Conservation (phyloP, 2,797 vertebrate species). For the Gouania willdenowi region DNA sequence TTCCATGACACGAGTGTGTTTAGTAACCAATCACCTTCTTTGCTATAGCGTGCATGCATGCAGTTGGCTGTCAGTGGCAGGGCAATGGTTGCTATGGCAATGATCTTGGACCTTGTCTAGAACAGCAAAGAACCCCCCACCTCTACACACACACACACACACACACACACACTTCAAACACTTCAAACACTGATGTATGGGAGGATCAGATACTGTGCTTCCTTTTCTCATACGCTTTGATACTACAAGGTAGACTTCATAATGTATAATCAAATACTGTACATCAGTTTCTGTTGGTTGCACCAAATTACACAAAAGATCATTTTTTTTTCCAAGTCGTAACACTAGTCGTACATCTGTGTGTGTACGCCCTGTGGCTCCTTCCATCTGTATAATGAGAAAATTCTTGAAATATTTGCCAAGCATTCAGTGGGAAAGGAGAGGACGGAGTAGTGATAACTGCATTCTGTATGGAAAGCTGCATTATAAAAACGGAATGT, state of each 20-base stretch:
- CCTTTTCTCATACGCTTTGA: background rate
- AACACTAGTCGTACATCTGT: constrained; percentile 1
- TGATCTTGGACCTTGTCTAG: constrained; percentile 58
- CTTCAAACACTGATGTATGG: constrained; percentile 32
- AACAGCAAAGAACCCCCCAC: constrained; percentile 34
- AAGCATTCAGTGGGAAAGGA: constrained; percentile 25
- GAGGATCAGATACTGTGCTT: constrained; percentile 29
- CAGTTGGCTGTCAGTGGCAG: constrained; percentile 21
- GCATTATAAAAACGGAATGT: background rate
- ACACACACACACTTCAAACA: too few relatives aligned
- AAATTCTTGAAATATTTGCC: constrained; percentile 68
- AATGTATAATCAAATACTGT: background rate
- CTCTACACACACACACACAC: constrained; percentile 40
- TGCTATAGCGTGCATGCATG: constrained; percentile 12
- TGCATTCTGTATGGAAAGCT: too few relatives aligned
- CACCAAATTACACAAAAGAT: constrained; percentile 1
- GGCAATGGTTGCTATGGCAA: constrained; percentile 64
- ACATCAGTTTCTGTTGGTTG: background rate
- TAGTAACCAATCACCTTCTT: constrained; percentile 25
- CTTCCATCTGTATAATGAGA: constrained; percentile 46
- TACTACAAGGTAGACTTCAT: background rate
- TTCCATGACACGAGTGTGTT: constrained; percentile 38
- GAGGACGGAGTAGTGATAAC: background rate
- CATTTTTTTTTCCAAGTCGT: constrained; percentile 1
- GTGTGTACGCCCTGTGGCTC: constrained; percentile 23